These are phyloP conservation scores for Turritopsis dohrnii DNA, from an alignment of 30 jellyfish, hydroid and myxozoan species.

Conservation along the genomic window DNA sequence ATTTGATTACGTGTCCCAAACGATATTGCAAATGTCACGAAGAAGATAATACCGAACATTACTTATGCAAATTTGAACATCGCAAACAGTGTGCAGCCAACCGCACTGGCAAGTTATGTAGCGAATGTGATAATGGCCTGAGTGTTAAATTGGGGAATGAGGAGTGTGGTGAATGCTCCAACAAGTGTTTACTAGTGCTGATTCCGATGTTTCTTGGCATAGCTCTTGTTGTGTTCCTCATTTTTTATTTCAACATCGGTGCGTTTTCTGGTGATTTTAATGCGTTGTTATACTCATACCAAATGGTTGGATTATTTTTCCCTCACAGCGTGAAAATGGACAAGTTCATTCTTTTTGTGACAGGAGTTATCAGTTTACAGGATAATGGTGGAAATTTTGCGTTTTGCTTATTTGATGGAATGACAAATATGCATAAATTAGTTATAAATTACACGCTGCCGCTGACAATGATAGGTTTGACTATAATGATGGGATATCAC, in stretches of 20 bases:
- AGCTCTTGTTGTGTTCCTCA: slow-evolving; percentile 29
- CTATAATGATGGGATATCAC: slow-evolving; percentile 45
- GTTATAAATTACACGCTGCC: slow-evolving; percentile 67
- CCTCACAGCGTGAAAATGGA: slow-evolving; percentile 42
- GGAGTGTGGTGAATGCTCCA: slow-evolving; percentile 49
- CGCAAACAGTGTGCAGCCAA: slow-evolving; percentile 39
- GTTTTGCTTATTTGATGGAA: slow-evolving; percentile 61
- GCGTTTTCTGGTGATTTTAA: slow-evolving; percentile 86
- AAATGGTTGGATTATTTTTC: slow-evolving; percentile 39
- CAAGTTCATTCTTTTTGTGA: slow-evolving; percentile 50
- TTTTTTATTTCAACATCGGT: slow-evolving; percentile 64
- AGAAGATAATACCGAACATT: slow-evolving; percentile 14
- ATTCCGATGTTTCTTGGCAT: slow-evolving; percentile 47
- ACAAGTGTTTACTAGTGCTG: slow-evolving; percentile 29
- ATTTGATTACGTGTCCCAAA: slow-evolving; percentile 51
- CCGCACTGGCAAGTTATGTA: slow-evolving; percentile 67
- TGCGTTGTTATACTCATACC: slow-evolving; percentile 74
- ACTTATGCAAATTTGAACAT: slow-evolving; percentile 28
- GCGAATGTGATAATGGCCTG: slow-evolving; percentile 45
- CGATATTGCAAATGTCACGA: slow-evolving; percentile 53
- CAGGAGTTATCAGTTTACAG: slow-evolving; percentile 51
- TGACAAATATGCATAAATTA: slow-evolving; percentile 48
- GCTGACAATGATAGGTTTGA: slow-evolving; percentile 30
- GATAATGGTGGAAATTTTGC: slow-evolving; percentile 82
- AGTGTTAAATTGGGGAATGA: slow-evolving; percentile 71